Evolutionary conservation across 2,113 vertebrate genomes (phyloP).

Genomic region (Suricata suricatta): DNA sequence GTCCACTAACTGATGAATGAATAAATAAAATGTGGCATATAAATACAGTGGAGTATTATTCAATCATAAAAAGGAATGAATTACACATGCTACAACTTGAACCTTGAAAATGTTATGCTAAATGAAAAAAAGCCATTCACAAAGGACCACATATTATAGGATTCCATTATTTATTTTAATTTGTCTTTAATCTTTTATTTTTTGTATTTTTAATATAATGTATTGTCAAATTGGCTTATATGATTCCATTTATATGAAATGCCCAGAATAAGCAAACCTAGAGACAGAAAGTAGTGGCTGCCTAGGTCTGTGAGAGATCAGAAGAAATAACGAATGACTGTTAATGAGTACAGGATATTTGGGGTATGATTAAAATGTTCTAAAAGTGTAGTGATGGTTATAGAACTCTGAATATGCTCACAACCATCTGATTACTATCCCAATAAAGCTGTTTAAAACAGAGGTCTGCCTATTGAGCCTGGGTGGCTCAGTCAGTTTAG

Average conservation of each 20-base stretch:
- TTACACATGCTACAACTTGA: background rate
- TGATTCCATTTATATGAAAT: background rate
- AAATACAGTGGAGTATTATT: background rate
- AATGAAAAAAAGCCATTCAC: constrained; percentile 15
- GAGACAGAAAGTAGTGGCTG: background rate
- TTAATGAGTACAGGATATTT: background rate
- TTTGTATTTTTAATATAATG: too few species aligned
- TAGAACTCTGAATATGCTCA: background rate
- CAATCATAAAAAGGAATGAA: background rate
- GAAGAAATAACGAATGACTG: background rate
- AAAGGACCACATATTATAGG: background rate
- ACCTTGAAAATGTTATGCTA: constrained; percentile 7
- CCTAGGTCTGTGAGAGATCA: background rate
- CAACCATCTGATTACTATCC: background rate
- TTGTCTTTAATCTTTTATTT: too few species aligned
- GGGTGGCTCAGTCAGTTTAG: too few species aligned
- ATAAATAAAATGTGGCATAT: background rate
- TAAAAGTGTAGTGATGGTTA: background rate
- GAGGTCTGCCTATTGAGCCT: background rate
- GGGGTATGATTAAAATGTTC: background rate
- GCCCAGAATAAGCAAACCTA: background rate
- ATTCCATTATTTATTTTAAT: background rate
- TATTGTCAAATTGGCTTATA: background rate
- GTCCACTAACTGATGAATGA: background rate
- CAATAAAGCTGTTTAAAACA: background rate